Base-by-base conservation (phyloP, 1,140 invertebrate genomes). In the Ceratosolen solmsi region DNA sequence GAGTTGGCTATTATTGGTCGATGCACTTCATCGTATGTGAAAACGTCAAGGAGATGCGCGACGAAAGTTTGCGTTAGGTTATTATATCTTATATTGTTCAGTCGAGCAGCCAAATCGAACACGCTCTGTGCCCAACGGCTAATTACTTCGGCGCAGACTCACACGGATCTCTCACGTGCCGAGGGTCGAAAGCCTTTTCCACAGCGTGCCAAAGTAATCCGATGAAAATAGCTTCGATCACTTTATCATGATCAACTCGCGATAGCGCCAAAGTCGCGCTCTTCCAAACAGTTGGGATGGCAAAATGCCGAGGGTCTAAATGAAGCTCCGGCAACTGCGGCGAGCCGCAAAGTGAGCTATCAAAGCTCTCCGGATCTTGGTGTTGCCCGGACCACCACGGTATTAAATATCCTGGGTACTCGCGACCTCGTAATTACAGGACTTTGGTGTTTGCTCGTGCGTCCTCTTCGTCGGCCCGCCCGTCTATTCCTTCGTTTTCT, bases 341-440 rank as follows among this genome's bases (percentile, higher is more conserved):
- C 72, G 49, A 20, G 76, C 84, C 84, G 77, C 82, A 85, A 85
- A 83, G 84, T 85, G 82, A 85, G 84, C 84, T 73, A 77, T 85
- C 84, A 83, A 85, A 83, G 80, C 46, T n/a, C n/a, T n/a, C n/a
- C n/a, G n/a, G n/a, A n/a, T n/a, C n/a, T n/a, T n/a, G 20, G 11
- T 63, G 38, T 63, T 58, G 22, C 17, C 71, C 33, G 36, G 17
- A 65, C 70, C 30, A 1, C 56, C 27, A 27, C 22, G 49, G 15
- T 56, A 81, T 80, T 63, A 79, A 79, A 38, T n/a, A 75, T 75
- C 76, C 60, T 65, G 58, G 68, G 78, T 25, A 51, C 56, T 58
- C 70, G 78, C 80, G 79, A 9, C 78, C 78, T 46, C 75, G 58
- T 83, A 81, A 84, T 84, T 84, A 83, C 65, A 20, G 9, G 36